Evolutionary conservation across 2,797 vertebrate species (phyloP).

Genomic region (Graptemys geographica): DNA sequence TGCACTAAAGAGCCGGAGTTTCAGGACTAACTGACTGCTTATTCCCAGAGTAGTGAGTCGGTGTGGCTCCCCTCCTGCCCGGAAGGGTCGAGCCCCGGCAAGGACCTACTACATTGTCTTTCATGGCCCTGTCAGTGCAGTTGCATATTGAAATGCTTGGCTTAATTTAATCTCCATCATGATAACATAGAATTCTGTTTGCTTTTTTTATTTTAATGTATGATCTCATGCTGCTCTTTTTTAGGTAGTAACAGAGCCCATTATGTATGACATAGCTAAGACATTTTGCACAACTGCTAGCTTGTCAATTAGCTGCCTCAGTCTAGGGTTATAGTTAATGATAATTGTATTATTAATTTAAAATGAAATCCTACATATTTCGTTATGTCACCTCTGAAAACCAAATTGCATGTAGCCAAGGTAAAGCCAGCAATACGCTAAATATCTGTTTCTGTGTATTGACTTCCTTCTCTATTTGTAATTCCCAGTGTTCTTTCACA

Average conservation of each 20-base stretch:
- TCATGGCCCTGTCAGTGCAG: not conserved
- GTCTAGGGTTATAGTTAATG: not conserved
- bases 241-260: not conserved
- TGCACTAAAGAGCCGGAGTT: too few relatives aligned
- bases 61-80: too few relatives aligned
- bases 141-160: not conserved
- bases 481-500: not conserved
- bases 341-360: not conserved
- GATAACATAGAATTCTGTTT: not conserved
- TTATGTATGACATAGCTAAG: not conserved
- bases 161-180: not conserved
- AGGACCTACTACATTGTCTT: too few relatives aligned
- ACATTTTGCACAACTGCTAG: not conserved
- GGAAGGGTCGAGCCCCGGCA: too few relatives aligned
- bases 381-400: not conserved
- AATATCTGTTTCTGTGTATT: not conserved
- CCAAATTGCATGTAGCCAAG: not conserved
- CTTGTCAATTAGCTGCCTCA: not conserved
- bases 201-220: not conserved
- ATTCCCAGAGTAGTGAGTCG: too few relatives aligned
- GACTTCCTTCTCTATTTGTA: not conserved
- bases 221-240: accelerated
- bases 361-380: not conserved
- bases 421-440: not conserved
- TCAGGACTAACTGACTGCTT: too few relatives aligned